Base-by-base conservation (phyloP, 37 sponge, comb jelly and placozoan genomes). In the Halisarca cf. caerulea region DNA sequence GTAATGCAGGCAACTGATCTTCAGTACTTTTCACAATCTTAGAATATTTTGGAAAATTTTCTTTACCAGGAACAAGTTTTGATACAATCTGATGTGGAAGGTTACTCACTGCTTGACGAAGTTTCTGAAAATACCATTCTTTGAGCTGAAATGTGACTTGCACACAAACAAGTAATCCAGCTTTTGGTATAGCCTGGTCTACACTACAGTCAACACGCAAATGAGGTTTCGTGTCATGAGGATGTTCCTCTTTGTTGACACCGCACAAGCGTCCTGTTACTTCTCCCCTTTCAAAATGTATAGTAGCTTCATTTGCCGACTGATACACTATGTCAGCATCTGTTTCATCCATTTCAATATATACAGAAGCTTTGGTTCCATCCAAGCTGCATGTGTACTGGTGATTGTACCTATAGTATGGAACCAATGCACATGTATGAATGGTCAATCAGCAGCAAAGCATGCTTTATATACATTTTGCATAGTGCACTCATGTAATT, bases 101-200 rank as follows among this genome's bases (percentile, higher is more conserved):
- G 20, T 28, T 38, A 39, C 74, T 66, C 1, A 93, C 41, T 0
- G 87, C 77, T 55, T 70, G n/a, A 34, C 84, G 85, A 27, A 93
- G 81, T 53, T 47, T 38, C 36, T 89, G 54, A 75, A 93, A 93
- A 66, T 82, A 93, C 9, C 33, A 58, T 75, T 87, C 84, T 60
- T 93, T 93, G 14, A 93, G 70, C 34, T 80, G 62, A 86, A 87
- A 93, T 55, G 78, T 47, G 1, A 81, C 84, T 23, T 23, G 53
- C 1, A 80, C 58, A 41, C 60, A 6, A n/a, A n/a, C n/a, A n/a
- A n/a, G n/a, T n/a, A n/a, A n/a, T n/a, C n/a, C n/a, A n/a, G n/a
- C 60, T 27, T 59, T 59, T 2, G 25, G 2, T n/a, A 59, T 27
- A 6, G 60, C 2, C 23, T n/a, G 60, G 2, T 27, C 25, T 27